phyloP scores from a whole-genome alignment of 2,888 invertebrate species.

The Dasysyrphus tricinctus region DNA sequence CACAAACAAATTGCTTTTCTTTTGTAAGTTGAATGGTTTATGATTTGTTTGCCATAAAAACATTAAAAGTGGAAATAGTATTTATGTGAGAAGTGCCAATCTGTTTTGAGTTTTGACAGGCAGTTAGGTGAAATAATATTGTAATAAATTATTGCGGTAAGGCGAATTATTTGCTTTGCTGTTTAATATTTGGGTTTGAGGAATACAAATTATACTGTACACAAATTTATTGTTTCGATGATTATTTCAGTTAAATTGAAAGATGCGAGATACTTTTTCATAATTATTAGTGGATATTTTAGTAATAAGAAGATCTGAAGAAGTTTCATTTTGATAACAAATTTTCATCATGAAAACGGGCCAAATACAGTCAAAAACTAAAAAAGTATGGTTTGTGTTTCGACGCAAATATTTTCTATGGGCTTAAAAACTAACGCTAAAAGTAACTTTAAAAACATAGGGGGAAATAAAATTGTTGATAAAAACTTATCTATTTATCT shows the following conservation, averaged over 20 bases:
- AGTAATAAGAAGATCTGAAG: too few species aligned
- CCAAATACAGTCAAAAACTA: too few species aligned
- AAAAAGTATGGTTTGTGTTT: too few species aligned
- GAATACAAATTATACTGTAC: not conserved
- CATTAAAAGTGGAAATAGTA: conserved; percentile 1
- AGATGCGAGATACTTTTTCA: not conserved
- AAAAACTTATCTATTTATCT: too few species aligned
- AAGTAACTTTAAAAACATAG: too few species aligned
- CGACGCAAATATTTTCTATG: too few species aligned
- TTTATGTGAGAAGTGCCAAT: conserved; percentile 37
- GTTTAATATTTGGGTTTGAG: conserved; percentile 6
- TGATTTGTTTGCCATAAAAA: conserved; percentile 57
- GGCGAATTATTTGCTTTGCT: conserved; percentile 32
- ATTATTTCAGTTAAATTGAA: not conserved
- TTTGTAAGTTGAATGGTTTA: conserved; percentile 49
- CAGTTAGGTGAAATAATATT: conserved; percentile 16
- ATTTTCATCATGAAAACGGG: too few species aligned
- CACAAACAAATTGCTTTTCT: conserved; percentile 9
- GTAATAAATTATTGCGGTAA: conserved; percentile 19
- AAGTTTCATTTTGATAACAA: too few species aligned
- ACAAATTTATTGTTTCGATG: not conserved
- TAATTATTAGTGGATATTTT: not conserved
- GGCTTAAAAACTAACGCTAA: too few species aligned
- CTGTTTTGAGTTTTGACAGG: conserved; percentile 24
- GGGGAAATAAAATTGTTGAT: too few species aligned